Percentiles rank a stretch among this genome's conserved stretches.
Evolutionary conservation across 2,797 vertebrate species (phyloP).

Genomic region (Pantherophis alleghaniensis): DNA sequence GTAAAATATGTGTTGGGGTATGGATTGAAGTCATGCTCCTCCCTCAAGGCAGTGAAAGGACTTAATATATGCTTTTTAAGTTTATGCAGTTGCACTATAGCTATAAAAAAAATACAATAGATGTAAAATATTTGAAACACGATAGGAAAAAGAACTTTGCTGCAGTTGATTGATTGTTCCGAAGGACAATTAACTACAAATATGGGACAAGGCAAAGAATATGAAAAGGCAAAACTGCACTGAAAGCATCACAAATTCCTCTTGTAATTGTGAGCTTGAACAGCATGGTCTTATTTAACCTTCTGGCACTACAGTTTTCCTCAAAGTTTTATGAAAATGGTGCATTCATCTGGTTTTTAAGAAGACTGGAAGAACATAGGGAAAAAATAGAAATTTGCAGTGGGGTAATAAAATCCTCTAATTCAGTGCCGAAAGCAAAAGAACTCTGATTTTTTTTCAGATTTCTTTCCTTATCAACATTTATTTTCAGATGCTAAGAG

Average conservation of each 20-base stretch:
- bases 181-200: background rate
- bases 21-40: background rate
- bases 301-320: no score
- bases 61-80: background rate
- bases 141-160: background rate
- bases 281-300: no score
- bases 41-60: background rate
- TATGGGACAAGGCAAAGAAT: background rate
- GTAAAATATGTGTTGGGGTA: background rate
- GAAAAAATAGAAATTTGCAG: background rate
- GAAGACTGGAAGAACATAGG: background rate
- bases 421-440: background rate
- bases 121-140: background rate
- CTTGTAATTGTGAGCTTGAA: no score
- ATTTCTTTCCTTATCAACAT: background rate
- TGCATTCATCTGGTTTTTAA: background rate
- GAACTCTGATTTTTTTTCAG: background rate
- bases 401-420: background rate
- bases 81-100: background rate
- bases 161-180: no score
- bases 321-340: background rate
- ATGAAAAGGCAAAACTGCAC: background rate
- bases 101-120: background rate
- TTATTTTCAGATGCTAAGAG: constrained; percentile 9
- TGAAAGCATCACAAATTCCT: background rate